These are phyloP conservation scores for Etheostoma perlongum DNA, from an alignment of 2,797 vertebrate genomes.

Conservation along the genomic window DNA sequence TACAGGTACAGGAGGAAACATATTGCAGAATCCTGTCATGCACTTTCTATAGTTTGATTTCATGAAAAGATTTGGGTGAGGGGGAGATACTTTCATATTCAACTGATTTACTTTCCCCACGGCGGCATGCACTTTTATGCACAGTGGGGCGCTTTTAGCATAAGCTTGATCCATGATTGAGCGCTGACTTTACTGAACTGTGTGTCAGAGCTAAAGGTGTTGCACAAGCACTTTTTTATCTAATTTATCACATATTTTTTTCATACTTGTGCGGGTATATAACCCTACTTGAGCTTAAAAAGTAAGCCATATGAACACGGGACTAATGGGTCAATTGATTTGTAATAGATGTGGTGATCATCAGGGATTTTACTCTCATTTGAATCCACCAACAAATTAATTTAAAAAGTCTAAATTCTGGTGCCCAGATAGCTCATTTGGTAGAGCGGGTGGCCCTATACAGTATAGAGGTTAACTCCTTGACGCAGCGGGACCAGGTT, in stretches of 20 bases:
- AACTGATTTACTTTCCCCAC: conserved; percentile 48
- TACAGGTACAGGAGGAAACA: not conserved
- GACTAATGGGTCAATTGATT: not conserved
- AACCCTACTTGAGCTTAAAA: conserved; percentile 9
- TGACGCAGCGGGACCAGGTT: no score
- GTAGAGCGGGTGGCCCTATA: no score
- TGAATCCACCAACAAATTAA: not conserved
- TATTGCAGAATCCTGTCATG: conserved; percentile 5
- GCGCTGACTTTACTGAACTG: conserved; percentile 49
- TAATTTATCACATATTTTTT: conserved; percentile 39
- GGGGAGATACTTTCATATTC: conserved; percentile 31
- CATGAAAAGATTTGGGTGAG: conserved; percentile 30
- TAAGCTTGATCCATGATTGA: conserved; percentile 63
- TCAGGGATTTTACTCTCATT: conserved; percentile 12
- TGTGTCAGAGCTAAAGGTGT: conserved; percentile 54
- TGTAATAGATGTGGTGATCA: not conserved
- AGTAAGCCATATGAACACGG: conserved; percentile 8
- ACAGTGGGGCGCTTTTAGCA: conserved; percentile 52
- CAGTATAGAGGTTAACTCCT: no score
- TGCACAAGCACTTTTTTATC: conserved; percentile 53
- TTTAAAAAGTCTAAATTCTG: conserved; percentile 9
- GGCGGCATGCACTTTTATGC: conserved; percentile 41
- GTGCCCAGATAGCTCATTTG: no score
- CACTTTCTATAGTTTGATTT: conserved; percentile 38
- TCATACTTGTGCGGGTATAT: not conserved